phyloP scores from a whole-genome alignment of 2,888 invertebrate species.

The Drosophila incognita region DNA sequence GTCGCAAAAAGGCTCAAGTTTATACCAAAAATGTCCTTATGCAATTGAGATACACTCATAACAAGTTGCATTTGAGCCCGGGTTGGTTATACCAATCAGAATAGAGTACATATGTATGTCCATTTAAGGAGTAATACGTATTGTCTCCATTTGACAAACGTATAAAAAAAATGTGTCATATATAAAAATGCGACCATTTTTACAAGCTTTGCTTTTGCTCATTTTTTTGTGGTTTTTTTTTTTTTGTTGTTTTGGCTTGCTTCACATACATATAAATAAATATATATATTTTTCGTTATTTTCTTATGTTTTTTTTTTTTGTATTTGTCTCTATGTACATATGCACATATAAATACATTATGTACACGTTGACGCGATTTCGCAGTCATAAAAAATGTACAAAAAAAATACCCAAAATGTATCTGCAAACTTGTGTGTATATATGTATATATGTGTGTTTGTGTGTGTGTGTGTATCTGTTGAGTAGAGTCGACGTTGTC shows the following conservation, averaged over 20 bases:
- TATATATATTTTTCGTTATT: constrained; percentile 9
- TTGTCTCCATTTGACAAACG: not conserved
- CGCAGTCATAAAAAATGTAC: constrained; percentile 12
- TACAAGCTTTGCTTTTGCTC: constrained; percentile 2
- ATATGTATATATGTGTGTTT: not conserved
- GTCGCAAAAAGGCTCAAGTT: not conserved
- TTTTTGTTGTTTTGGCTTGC: not conserved
- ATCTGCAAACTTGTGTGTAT: constrained; percentile 18
- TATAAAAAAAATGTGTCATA: not conserved
- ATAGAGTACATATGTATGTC: not conserved
- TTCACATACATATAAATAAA: not conserved
- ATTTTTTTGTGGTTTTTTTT: not conserved
- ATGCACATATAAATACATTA: constrained; percentile 25
- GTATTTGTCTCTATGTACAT: constrained; percentile 19
- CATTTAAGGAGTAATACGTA: not conserved
- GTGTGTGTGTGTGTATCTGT: constrained; percentile 22
- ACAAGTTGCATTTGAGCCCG: not conserved
- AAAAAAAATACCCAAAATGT: constrained; percentile 20
- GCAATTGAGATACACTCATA: not conserved
- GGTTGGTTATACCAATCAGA: not conserved
- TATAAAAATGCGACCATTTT: not conserved
- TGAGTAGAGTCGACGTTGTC: constrained; percentile 24
- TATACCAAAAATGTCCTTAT: not conserved
- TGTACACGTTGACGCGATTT: constrained; percentile 33
- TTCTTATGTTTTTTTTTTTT: constrained; percentile 3